phyloP scores from a whole-genome alignment of 2,888 invertebrate genomes.

The Ophion ventricosus region DNA sequence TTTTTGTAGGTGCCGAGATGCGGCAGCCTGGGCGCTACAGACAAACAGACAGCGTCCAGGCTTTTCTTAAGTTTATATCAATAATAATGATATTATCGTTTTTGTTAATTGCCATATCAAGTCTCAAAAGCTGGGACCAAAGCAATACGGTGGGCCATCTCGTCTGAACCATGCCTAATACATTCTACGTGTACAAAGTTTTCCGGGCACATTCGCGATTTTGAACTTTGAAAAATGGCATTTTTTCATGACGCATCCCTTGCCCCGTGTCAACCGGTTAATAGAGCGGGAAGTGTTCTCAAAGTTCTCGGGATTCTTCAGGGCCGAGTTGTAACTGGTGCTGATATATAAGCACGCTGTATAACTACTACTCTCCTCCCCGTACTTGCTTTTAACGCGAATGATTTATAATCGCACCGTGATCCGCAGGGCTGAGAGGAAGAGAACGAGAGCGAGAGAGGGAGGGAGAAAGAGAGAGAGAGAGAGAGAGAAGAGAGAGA shows the following conservation, averaged over 20 bases:
- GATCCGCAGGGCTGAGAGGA: conserved; percentile 15
- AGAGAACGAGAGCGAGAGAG: conserved; percentile 19
- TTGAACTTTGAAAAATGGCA: conserved; percentile 21
- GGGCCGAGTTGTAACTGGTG: conserved; percentile 33
- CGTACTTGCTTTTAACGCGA: conserved; percentile 48
- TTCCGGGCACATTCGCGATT: conserved; percentile 23
- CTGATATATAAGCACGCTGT: conserved; percentile 13
- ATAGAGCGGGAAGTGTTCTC: conserved; percentile 58
- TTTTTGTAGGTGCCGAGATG: no score
- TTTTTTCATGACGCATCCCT: conserved; percentile 17
- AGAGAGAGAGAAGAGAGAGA: conserved; percentile 1
- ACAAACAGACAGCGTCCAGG: no score
- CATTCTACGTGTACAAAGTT: conserved; percentile 1
- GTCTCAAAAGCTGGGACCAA: background rate
- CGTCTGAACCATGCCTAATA: background rate
- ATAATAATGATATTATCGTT: no score
- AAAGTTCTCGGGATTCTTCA: conserved; percentile 59
- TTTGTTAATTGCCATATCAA: background rate
- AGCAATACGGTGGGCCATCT: background rate
- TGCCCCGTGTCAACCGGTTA: conserved; percentile 49
- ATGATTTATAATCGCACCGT: conserved; percentile 60
- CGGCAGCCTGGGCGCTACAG: no score
- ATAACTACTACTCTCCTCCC: conserved; percentile 26
- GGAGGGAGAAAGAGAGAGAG: conserved; percentile 16
- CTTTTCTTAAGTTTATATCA: no score